Evolutionary conservation across 2,113 vertebrate genomes (phyloP), one percentile per base, ranked within the genome.

Genomic region (Saimiri boliviensis): DNA sequence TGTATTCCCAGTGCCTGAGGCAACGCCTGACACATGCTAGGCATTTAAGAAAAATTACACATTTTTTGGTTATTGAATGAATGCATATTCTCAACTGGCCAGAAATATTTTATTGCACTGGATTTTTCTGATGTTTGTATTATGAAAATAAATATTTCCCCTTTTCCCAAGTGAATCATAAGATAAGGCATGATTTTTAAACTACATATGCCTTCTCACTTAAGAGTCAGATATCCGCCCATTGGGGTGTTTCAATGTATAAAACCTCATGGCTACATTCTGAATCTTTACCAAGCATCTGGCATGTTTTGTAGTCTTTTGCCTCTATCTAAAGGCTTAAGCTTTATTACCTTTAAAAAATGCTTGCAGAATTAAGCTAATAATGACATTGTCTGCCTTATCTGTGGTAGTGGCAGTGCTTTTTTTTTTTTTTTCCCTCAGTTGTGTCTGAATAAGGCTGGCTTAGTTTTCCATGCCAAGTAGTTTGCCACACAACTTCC

Each of bases 131-230:
- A 63, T 94, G 66, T 81, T 92, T 90, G 19, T 54, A 77, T 60
- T 82, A 94, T 81, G 52, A 71, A 89, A 91, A 86, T 70, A 89
- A 96, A 63, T 35, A 74, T 56, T 94, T 86, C 47, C 70, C 52
- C 47, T 47, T 56, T 76, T 32, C 11, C 47, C 37, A 71, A 80
- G 71, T 47, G 20, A 94, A 79, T 80, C 54, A 58, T n/a, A 91
- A 80, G 60, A 42, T 32, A 73, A 56, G 17, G 16, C 23, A 60
- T 35, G 17, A 37, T 68, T 42, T 77, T 88, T 27, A 92, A 92
- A 86, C 0, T 25, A 76, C 30, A 35, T n/a, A 20, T 10, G 12
- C 5, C 3, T 42, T 54, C 12, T 10, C 14, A 5, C 30, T 68
- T 23, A 47, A 47, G 47, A 54, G 47, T 54, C 47, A 19, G 23